Conservation (phyloP, 2,888 invertebrate species). For the Megamerina dolium region DNA sequence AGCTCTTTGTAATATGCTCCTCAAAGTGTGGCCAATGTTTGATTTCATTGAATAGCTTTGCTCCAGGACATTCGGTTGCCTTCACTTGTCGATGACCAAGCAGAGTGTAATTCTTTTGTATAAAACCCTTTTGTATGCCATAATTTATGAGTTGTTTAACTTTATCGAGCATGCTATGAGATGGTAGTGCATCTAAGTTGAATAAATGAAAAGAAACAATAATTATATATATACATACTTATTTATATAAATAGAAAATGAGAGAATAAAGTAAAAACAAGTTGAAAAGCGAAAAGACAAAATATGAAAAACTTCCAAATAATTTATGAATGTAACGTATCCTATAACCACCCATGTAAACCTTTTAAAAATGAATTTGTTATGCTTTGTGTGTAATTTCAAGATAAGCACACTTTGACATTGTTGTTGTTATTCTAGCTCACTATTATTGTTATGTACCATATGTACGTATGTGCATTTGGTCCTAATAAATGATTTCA, state of each 20-base stretch:
- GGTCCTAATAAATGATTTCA: no score
- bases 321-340: no score
- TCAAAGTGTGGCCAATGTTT: slow-evolving; percentile 54
- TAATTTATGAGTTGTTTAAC: slow-evolving; percentile 54
- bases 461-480: no score
- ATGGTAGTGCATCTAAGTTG: slow-evolving; percentile 48
- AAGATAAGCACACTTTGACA: no score
- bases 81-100: slow-evolving; percentile 56
- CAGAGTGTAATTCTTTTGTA: slow-evolving; percentile 51
- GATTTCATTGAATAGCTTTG: slow-evolving; percentile 53
- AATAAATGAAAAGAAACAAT: not conserved
- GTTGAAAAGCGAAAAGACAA: no score
- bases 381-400: no score
- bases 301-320: no score
- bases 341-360: no score
- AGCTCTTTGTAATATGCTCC: no score
- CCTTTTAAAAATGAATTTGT: no score
- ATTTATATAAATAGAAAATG: not conserved
- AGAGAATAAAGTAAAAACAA: not conserved
- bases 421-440: no score
- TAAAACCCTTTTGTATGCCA: slow-evolving; percentile 55
- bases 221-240: not conserved
- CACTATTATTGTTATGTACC: no score
- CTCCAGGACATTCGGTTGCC: slow-evolving; percentile 60
- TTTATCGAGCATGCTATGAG: slow-evolving; percentile 52